Evolutionary conservation across 2,113 vertebrate species (phyloP).

Genomic region (Carlito syrichta): DNA sequence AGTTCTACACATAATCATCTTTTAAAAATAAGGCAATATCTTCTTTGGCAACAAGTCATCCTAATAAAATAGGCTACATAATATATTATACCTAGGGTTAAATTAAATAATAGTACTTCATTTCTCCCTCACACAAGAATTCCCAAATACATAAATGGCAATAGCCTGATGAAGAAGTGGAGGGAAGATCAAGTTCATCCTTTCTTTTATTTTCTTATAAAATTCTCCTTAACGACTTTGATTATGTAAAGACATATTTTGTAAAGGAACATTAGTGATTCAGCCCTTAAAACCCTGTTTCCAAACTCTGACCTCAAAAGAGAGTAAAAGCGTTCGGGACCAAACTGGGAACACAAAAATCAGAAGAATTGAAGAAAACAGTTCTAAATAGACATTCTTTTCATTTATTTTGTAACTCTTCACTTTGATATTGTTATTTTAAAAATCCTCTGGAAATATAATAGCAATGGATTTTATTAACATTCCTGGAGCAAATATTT

Average conservation of each 20-base stretch:
- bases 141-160: background rate
- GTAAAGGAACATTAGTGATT: background rate
- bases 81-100: background rate
- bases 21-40: background rate
- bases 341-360: background rate
- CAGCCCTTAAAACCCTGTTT: background rate
- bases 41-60: background rate
- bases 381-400: background rate
- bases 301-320: background rate
- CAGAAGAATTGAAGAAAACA: background rate
- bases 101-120: background rate
- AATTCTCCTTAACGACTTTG: background rate
- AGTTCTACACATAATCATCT: background rate
- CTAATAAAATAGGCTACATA: background rate
- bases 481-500: slow-evolving; percentile 65
- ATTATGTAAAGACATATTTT: background rate
- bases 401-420: background rate
- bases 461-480: slow-evolving; percentile 57
- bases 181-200: background rate
- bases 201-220: background rate
- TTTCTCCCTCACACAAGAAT: background rate
- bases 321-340: background rate
- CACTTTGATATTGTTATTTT: background rate
- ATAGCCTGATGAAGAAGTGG: fast-evolving
- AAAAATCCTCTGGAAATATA: background rate